phyloP scores from a whole-genome alignment of 1,140 invertebrate species.

The Dreissena polymorpha region DNA sequence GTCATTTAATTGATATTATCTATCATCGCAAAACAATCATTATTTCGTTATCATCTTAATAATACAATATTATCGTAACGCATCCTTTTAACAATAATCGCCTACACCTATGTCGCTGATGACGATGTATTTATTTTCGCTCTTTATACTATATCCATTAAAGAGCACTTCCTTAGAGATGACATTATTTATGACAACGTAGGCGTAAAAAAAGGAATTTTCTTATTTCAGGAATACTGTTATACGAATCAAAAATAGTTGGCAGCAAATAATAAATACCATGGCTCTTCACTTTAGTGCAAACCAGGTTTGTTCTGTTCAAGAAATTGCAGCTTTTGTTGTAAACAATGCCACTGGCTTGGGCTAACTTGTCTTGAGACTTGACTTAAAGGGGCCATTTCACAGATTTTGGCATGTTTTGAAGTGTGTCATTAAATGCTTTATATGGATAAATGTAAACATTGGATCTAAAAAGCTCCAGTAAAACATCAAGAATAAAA shows the following conservation, averaged over 20 bases:
- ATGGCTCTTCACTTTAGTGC: conserved; percentile 71
- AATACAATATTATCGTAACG: no score
- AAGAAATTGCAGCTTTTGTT: no score
- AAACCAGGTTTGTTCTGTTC: conserved; percentile 61
- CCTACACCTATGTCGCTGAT: not conserved
- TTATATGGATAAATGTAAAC: no score
- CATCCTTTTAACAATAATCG: no score
- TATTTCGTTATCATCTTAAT: not conserved
- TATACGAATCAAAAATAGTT: conserved; percentile 15
- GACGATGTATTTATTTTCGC: not conserved
- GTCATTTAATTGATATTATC: not conserved
- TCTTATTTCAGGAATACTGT: conserved; percentile 39
- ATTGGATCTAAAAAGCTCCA: no score
- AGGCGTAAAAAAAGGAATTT: conserved; percentile 11
- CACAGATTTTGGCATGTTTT: no score
- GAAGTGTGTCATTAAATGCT: no score
- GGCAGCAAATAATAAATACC: not conserved
- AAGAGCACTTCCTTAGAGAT: conserved; percentile 48
- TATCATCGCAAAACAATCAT: no score
- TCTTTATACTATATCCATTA: not conserved
- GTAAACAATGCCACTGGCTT: no score
- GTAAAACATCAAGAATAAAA: no score
- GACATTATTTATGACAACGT: conserved; percentile 53
- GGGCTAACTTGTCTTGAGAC: no score
- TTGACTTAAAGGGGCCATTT: no score